These are phyloP conservation scores for Drosophila lacicola DNA, from an alignment of 2,888 invertebrate species.

Conservation along the genomic window DNA sequence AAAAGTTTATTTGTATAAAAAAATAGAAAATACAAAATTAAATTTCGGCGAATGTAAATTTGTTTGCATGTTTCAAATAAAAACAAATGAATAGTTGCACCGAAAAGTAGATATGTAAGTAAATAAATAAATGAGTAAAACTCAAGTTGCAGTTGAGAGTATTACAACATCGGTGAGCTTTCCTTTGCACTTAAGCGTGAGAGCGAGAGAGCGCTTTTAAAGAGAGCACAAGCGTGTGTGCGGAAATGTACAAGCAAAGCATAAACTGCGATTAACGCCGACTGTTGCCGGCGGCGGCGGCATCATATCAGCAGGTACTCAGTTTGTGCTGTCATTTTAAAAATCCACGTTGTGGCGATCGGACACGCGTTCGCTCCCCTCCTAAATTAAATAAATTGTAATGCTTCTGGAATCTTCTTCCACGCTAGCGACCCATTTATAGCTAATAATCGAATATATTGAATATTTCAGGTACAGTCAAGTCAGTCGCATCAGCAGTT, in stretches of 20 bases:
- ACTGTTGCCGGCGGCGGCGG: slow-evolving; percentile 40
- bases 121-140: background rate
- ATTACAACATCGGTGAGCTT: slow-evolving; percentile 38
- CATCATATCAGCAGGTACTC: slow-evolving; percentile 12
- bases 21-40: background rate
- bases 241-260: slow-evolving; percentile 50
- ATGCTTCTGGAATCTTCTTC: slow-evolving; percentile 18
- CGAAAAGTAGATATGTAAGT: slow-evolving; percentile 16
- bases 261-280: slow-evolving; percentile 65
- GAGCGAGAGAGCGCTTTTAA: slow-evolving; percentile 15
- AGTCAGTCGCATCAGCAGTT: slow-evolving; percentile 36
- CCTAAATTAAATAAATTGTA: slow-evolving; percentile 40
- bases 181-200: slow-evolving; percentile 1
- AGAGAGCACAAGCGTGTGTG: slow-evolving; percentile 15
- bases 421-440: slow-evolving; percentile 5
- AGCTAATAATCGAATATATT: slow-evolving; percentile 3
- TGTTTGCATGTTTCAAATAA: background rate
- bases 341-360: slow-evolving; percentile 71
- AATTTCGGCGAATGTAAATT: slow-evolving; percentile 6
- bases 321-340: slow-evolving; percentile 43
- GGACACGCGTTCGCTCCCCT: slow-evolving; percentile 26
- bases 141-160: slow-evolving; percentile 25
- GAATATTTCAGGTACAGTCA: slow-evolving; percentile 53
- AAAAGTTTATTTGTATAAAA: background rate
- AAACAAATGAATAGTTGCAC: slow-evolving; percentile 9